Conservation (phyloP, 2,888 invertebrate genomes). For the Sycophila texana region DNA sequence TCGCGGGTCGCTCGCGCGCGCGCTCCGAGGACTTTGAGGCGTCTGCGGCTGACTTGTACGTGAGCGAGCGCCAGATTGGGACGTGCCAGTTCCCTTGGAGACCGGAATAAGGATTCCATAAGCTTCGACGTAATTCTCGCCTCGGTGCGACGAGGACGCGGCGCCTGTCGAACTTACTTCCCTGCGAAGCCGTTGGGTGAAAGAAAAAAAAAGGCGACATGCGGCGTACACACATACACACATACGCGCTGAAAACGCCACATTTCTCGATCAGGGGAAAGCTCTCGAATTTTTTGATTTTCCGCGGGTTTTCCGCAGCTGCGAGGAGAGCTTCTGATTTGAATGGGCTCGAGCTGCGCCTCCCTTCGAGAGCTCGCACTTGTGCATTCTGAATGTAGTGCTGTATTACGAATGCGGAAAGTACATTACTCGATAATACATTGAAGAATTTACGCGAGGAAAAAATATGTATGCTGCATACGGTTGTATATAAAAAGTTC, state of each 20-base stretch:
- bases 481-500: too few species aligned
- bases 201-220: not conserved
- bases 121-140: slow-evolving; percentile 63
- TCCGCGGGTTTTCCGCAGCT: not conserved
- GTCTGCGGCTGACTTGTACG: slow-evolving; percentile 42
- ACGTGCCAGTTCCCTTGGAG: slow-evolving; percentile 50
- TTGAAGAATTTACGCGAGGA: too few species aligned
- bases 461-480: too few species aligned
- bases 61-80: slow-evolving; percentile 41
- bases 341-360: slow-evolving; percentile 24
- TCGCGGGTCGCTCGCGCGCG: not conserved
- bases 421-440: too few species aligned
- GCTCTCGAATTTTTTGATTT: not conserved
- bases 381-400: too few species aligned
- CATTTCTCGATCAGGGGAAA: not conserved
- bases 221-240: not conserved
- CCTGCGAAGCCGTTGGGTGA: not conserved
- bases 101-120: slow-evolving; percentile 66
- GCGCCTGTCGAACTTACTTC: not conserved
- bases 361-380: not conserved
- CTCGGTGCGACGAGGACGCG: not conserved
- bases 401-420: too few species aligned
- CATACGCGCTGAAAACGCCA: not conserved
- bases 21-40: slow-evolving; percentile 1
- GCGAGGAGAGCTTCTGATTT: slow-evolving; percentile 17